phyloP scores from a whole-genome alignment of 35 echinoderm and acorn worm species.

The Lytechinus pictus region DNA sequence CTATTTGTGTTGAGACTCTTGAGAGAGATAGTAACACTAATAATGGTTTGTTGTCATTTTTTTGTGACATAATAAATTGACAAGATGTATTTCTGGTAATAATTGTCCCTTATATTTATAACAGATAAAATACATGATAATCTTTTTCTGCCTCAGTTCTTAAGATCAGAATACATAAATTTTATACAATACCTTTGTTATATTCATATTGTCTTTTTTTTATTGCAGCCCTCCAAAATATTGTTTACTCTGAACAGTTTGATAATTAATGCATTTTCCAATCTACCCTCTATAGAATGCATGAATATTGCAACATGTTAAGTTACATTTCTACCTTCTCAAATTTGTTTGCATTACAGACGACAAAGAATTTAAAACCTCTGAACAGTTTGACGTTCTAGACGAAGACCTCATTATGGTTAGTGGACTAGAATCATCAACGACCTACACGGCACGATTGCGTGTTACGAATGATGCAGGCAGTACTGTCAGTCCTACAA shows the following conservation, averaged over 20 bases:
- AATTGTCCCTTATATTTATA: no score
- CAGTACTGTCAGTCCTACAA: neutral
- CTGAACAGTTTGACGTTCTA: constrained; percentile 53
- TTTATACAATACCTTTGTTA: no score
- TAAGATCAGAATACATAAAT: no score
- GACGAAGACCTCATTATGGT: constrained; percentile 57
- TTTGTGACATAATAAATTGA: neutral
- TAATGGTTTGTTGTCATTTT: neutral
- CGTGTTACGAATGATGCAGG: constrained; percentile 49
- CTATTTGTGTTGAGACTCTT: neutral
- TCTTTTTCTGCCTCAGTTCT: no score
- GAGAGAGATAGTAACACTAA: neutral
- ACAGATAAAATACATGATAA: no score
- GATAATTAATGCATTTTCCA: no score
- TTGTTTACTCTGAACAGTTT: no score
- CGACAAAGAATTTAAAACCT: neutral
- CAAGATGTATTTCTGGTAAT: neutral
- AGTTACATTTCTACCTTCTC: neutral
- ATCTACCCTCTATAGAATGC: no score
- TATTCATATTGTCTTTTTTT: no score
- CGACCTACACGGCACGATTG: constrained; percentile 47
- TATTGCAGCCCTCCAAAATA: no score
- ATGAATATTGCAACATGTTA: neutral
- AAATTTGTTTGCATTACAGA: neutral
- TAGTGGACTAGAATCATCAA: constrained; percentile 10